Conservation (phyloP, 2,113 vertebrate genomes). For the Cygnus buccinator region DNA sequence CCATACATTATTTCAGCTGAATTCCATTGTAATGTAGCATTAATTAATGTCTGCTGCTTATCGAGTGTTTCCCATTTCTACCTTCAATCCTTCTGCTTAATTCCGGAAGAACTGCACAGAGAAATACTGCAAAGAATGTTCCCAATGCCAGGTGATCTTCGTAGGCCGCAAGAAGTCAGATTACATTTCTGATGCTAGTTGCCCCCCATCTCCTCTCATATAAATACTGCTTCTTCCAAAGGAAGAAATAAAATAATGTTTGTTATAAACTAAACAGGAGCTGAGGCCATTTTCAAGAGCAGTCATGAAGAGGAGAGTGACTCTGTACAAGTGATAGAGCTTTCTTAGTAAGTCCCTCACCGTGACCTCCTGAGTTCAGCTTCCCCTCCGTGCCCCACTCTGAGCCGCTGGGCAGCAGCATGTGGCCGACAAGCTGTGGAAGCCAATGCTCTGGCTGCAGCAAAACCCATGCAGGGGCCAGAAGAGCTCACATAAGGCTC, state of each 20-base stretch:
- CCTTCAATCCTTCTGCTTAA: not conserved
- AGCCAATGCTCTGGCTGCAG: not conserved
- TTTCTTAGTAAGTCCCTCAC: not conserved
- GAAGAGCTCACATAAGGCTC: not conserved
- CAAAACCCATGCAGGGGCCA: accelerated
- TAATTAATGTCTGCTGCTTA: conserved; percentile 68
- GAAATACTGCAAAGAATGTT: not conserved
- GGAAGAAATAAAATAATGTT: not conserved
- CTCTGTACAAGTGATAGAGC: not conserved
- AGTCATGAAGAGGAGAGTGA: not conserved
- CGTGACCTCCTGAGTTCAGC: not conserved
- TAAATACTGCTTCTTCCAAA: not conserved
- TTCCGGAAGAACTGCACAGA: not conserved
- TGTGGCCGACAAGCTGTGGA: accelerated
- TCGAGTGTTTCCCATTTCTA: not conserved
- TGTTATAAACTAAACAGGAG: not conserved
- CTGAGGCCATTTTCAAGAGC: not conserved
- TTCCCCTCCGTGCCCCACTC: not conserved
- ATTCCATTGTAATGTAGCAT: conserved; percentile 18
- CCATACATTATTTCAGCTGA: conserved; percentile 60
- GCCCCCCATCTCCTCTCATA: not conserved
- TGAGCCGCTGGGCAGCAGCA: accelerated
- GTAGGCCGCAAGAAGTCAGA: not conserved
- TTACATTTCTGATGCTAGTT: not conserved
- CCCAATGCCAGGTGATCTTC: not conserved